Base-by-base conservation (phyloP, 2,888 invertebrate genomes). In the Dynastes maya region DNA sequence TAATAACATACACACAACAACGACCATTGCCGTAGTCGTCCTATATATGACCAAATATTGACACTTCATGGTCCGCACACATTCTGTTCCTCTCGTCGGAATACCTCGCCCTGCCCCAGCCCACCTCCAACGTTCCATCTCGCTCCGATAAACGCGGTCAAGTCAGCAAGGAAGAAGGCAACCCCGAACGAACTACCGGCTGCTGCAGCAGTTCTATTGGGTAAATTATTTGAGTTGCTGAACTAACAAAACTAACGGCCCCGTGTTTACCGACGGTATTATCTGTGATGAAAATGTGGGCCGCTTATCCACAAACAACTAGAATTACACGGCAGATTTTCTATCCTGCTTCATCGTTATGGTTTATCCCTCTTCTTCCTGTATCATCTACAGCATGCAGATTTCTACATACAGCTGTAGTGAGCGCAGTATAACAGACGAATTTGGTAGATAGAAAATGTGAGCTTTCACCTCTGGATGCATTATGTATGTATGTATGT, bases 171-270 rank as follows among this genome's bases (percentile, higher is more conserved):
- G 82, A 80, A 77, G 81, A 81, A 81, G 32, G 80, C 84, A 85
- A 84, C 86, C 86, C 86, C 85, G 87, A 85, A 85, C 86, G 88
- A 88, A 88, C 87, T 86, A 86, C 85, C 85, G 85, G 85, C 85
- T 86, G 87, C 45, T 45, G 45, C 87, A 86, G 87, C 87, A 86
- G 86, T 87, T 86, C 88, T 87, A 87, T 87, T 85, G 88, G 87
- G 88, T 88, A 88, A 88, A 89, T 89, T 88, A 89, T 88, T 89
- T 88, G 88, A 89, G 88, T 88, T 89, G 87, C 88, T 88, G 86
- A 88, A 88, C 89, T 88, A 89, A 89, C 88, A 89, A 87, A 88
- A 88, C 88, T 88, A 88, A 88, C 88, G 87, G 87, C 83, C 86
- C 84, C 82, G 81, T 88, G 87, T 89, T 88, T 89, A 85, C 87